A percentile compares a stretch with the other conserved stretches of the same genome.
phyloP scores from a whole-genome alignment of 92 coral and sea anemone genomes.

The Heteractis magnifica region DNA sequence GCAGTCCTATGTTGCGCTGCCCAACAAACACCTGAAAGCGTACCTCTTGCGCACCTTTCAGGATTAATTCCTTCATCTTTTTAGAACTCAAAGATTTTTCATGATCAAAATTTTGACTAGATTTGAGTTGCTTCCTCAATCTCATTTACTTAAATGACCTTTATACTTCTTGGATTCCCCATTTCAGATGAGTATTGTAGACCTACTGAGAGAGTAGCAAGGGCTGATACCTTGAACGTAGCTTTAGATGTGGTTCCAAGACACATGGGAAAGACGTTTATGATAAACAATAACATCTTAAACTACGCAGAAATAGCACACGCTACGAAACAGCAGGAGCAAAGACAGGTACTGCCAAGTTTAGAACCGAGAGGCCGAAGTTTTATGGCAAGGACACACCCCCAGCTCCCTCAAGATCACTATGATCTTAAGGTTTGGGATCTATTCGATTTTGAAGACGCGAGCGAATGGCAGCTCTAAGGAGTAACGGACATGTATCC shows the following conservation, averaged over 20 bases:
- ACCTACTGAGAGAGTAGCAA: neutral
- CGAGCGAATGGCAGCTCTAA: neutral
- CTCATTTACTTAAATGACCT: no score
- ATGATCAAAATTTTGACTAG: no score
- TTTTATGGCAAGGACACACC: neutral
- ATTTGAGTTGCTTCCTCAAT: no score
- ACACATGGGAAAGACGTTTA: neutral
- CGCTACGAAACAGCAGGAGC: neutral
- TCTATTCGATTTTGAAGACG: neutral
- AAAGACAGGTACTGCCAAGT: neutral
- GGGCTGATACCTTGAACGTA: neutral
- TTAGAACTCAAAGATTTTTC: no score
- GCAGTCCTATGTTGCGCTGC: no score
- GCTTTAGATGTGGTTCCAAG: neutral
- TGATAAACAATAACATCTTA: neutral
- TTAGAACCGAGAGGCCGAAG: neutral
- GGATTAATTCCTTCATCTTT: no score
- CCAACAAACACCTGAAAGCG: no score
- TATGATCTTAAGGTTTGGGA: no score
- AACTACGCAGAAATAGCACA: neutral
- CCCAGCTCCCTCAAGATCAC: no score
- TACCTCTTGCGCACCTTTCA: no score
- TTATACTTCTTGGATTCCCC: neutral
- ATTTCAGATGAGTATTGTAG: neutral
- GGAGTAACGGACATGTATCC: neutral